phyloP scores from a whole-genome alignment of 30 jellyfish, hydroid and myxozoan species.

The Catostylus mosaicus region DNA sequence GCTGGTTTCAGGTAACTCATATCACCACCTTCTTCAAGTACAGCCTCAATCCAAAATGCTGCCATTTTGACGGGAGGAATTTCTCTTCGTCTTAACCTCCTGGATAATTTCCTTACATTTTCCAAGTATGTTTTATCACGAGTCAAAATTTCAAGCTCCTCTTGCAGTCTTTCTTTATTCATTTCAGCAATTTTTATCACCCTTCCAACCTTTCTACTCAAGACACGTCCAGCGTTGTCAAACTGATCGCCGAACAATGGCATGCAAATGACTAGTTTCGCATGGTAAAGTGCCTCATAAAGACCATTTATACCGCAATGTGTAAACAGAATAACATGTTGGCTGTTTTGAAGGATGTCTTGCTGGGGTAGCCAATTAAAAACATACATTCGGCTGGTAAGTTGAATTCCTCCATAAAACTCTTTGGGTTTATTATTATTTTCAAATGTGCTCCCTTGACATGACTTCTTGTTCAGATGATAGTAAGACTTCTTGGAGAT shows the following conservation, averaged over 20 bases:
- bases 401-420: background rate
- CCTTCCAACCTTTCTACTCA: slow-evolving; percentile 52
- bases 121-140: slow-evolving; percentile 6
- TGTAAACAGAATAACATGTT: slow-evolving; percentile 26
- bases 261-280: slow-evolving; percentile 44
- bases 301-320: slow-evolving; percentile 79
- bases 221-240: slow-evolving; percentile 65
- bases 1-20: slow-evolving; percentile 38
- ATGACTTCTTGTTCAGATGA: background rate
- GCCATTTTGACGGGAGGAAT: slow-evolving; percentile 42
- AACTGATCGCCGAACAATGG: slow-evolving; percentile 84
- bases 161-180: background rate
- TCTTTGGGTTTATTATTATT: background rate
- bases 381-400: slow-evolving; percentile 8
- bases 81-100: slow-evolving; percentile 32
- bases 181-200: slow-evolving; percentile 25
- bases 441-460: background rate
- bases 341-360: slow-evolving; percentile 36
- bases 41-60: slow-evolving; percentile 62
- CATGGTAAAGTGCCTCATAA: slow-evolving; percentile 74
- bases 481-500: background rate
- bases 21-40: slow-evolving; percentile 46
- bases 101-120: slow-evolving; percentile 32
- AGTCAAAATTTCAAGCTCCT: slow-evolving; percentile 1
- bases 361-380: slow-evolving; percentile 77